These are phyloP conservation scores for Ischnura elegans DNA, from an alignment of 2,888 invertebrate genomes.

Conservation along the genomic window DNA sequence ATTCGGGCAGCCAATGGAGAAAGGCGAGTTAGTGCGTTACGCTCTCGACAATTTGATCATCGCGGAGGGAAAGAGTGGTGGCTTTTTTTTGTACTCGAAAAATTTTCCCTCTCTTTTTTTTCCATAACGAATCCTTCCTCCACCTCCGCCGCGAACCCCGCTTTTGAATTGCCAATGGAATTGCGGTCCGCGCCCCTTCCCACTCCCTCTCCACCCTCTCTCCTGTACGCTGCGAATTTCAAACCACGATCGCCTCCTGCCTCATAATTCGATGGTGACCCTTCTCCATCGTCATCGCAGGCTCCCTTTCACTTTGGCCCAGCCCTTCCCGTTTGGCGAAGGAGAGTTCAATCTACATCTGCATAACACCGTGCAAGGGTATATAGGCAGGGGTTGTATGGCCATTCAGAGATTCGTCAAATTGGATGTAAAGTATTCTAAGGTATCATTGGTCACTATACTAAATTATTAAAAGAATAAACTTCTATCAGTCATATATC, in stretches of 20 bases:
- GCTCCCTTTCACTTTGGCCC: conserved; percentile 50
- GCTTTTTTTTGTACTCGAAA: too few relatives aligned
- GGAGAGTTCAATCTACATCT: too few relatives aligned
- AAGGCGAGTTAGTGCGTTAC: background rate
- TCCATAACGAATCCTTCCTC: background rate
- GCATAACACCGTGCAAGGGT: too few relatives aligned
- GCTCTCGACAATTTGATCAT: background rate
- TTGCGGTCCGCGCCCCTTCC: background rate
- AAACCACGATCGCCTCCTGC: conserved; percentile 40
- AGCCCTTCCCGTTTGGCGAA: background rate
- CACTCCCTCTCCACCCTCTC: background rate
- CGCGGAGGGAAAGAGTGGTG: background rate
- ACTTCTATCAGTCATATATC: too few relatives aligned
- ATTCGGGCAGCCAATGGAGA: background rate
- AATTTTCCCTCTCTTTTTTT: background rate
- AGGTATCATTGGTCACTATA: too few relatives aligned
- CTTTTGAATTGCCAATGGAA: conserved; percentile 40
- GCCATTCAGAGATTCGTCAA: too few relatives aligned
- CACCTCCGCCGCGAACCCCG: background rate
- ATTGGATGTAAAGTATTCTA: too few relatives aligned
- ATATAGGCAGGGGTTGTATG: too few relatives aligned
- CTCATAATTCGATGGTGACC: conserved; percentile 52
- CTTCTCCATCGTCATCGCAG: background rate
- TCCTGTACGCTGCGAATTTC: conserved; percentile 16
- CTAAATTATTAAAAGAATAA: too few relatives aligned